A percentile compares a stretch with the other conserved stretches of the same genome.
phyloP scores from a whole-genome alignment of 2,113 vertebrate species.

The Ictalurus punctatus region DNA sequence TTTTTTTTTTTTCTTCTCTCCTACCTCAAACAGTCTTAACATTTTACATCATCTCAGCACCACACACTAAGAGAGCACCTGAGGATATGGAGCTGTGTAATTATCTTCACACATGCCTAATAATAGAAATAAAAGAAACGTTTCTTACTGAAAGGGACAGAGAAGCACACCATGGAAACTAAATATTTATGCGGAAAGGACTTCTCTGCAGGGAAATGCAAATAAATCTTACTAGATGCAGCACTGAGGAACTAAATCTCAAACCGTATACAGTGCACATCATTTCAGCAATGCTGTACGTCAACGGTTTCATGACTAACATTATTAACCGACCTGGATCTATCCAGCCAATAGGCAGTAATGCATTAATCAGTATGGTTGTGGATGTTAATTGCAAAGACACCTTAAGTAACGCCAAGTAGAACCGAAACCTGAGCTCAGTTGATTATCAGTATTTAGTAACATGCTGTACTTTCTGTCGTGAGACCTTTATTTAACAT shows the following conservation, averaged over 20 bases:
- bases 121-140: slow-evolving; percentile 10
- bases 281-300: background rate
- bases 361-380: background rate
- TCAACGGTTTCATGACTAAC: background rate
- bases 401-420: background rate
- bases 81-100: background rate
- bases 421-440: background rate
- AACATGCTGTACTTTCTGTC: background rate
- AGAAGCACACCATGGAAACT: background rate
- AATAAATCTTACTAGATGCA: background rate
- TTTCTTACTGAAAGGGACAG: background rate
- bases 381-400: background rate
- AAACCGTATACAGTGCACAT: background rate
- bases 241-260: background rate
- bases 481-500: background rate
- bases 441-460: background rate
- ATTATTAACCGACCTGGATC: background rate
- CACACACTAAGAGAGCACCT: background rate
- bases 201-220: background rate
- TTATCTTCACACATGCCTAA: background rate
- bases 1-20: background rate
- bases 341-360: background rate
- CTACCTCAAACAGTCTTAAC: background rate
- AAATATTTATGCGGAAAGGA: background rate
- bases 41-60: background rate